Conservation (phyloP, 2,113 vertebrate genomes). For the Gymnorhina tibicen region DNA sequence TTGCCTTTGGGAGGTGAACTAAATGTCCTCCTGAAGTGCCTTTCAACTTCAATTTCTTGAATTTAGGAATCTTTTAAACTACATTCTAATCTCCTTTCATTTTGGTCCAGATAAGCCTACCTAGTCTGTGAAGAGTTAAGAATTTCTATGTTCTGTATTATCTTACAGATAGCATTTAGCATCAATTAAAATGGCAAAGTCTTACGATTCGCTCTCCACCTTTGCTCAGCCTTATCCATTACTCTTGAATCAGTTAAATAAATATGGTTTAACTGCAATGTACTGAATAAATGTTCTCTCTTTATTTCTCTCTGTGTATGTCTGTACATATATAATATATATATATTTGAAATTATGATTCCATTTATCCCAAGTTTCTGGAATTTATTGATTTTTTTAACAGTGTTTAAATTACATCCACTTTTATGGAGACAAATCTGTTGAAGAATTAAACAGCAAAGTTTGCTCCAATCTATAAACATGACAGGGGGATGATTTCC, state of each 20-base stretch:
- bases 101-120: background rate
- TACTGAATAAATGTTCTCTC: constrained; percentile 27
- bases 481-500: constrained; percentile 62
- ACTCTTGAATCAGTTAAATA: constrained; percentile 41
- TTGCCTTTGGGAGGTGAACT: background rate
- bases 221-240: constrained; percentile 26
- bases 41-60: constrained; percentile 12
- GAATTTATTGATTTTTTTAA: constrained; percentile 63
- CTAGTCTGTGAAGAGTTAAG: background rate
- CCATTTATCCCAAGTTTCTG: constrained; percentile 62
- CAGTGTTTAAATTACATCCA: constrained; percentile 68
- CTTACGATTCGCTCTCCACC: background rate
- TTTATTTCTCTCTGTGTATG: constrained; percentile 8
- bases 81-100: background rate
- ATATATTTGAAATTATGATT: constrained; percentile 39
- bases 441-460: constrained; percentile 71
- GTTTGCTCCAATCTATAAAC: constrained; percentile 68
- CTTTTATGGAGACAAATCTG: constrained; percentile 69
- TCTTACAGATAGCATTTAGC: constrained; percentile 1
- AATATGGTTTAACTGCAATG: background rate
- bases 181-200: constrained; percentile 9
- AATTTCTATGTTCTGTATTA: background rate
- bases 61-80: background rate
- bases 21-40: background rate
- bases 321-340: constrained; percentile 37